Evolutionary conservation across 2,888 invertebrate species (phyloP).

Genomic region (Pachymerium ferrugineum): DNA sequence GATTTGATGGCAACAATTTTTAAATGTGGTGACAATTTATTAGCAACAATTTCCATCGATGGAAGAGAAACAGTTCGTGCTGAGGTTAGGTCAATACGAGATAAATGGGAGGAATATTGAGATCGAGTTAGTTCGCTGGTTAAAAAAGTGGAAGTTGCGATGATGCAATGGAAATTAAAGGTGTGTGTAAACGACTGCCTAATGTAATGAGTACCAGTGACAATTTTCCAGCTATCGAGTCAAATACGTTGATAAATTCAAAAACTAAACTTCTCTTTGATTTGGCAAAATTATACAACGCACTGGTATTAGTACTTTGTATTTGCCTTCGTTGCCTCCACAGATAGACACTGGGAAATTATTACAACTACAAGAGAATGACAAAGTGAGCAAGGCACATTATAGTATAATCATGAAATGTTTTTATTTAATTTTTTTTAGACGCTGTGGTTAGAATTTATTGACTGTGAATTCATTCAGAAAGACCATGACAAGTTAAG

Average conservation of each 20-base stretch:
- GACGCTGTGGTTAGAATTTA: conserved; percentile 62
- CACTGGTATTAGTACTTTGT: conserved; percentile 59
- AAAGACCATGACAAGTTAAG: conserved; percentile 50
- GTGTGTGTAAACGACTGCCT: neutral
- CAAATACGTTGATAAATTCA: neutral
- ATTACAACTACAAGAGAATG: conserved; percentile 54
- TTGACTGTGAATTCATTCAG: conserved; percentile 57
- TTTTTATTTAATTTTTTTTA: too few species aligned
- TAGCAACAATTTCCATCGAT: conserved; percentile 77
- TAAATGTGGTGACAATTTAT: conserved; percentile 80
- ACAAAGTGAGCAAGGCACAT: conserved; percentile 40
- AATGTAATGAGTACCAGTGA: neutral
- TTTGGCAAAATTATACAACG: conserved; percentile 53
- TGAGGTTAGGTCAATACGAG: conserved; percentile 71
- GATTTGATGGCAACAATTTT: conserved; percentile 69
- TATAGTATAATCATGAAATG: neutral
- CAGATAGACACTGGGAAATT: conserved; percentile 65
- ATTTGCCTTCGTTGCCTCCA: conserved; percentile 63
- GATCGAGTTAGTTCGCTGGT: conserved; percentile 77
- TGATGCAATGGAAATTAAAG: conserved; percentile 71
- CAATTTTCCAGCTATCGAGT: neutral
- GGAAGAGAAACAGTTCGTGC: conserved; percentile 77
- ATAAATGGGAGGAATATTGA: conserved; percentile 74
- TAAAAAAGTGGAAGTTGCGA: conserved; percentile 79
- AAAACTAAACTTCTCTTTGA: neutral